phyloP scores from a whole-genome alignment of 2,113 vertebrate genomes.

The Calyptommatus sinebrachiatus region DNA sequence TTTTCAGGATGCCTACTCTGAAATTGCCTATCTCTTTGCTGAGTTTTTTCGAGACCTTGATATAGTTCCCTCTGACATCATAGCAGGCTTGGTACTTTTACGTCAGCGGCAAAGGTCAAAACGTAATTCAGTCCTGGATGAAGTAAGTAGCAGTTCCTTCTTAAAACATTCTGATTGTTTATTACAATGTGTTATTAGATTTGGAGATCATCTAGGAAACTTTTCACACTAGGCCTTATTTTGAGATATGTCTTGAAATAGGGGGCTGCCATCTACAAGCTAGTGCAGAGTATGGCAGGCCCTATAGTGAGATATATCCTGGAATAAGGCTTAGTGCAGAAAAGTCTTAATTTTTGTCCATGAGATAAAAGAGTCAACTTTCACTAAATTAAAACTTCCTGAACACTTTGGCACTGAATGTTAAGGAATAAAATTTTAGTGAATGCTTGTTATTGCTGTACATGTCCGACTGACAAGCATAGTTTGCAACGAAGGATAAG shows the following conservation, averaged over 20 bases:
- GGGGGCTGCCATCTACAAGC: too few species aligned
- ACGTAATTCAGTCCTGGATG: constrained; percentile 83
- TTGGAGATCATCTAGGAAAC: not conserved
- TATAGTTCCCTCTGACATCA: constrained; percentile 98
- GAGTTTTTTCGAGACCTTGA: constrained; percentile 98
- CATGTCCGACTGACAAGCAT: not conserved
- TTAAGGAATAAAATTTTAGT: not conserved
- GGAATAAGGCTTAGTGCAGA: not conserved
- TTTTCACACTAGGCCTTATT: too few species aligned
- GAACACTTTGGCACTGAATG: not conserved
- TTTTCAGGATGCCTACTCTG: constrained; percentile 92
- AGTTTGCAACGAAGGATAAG: not conserved
- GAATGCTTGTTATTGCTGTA: not conserved
- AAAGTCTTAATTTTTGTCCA: not conserved
- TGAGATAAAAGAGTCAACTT: not conserved
- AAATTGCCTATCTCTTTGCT: constrained; percentile 97
- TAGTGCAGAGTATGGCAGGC: too few species aligned
- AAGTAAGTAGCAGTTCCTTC: constrained; percentile 60
- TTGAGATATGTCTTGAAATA: not conserved
- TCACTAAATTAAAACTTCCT: not conserved
- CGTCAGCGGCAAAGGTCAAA: constrained; percentile 93
- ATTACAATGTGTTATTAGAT: not conserved
- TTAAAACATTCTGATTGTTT: not conserved
- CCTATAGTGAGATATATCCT: not conserved
- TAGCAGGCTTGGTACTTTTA: constrained; percentile 92